Conservation (phyloP, 2,113 vertebrate genomes). For the Theristicus caerulescens region DNA sequence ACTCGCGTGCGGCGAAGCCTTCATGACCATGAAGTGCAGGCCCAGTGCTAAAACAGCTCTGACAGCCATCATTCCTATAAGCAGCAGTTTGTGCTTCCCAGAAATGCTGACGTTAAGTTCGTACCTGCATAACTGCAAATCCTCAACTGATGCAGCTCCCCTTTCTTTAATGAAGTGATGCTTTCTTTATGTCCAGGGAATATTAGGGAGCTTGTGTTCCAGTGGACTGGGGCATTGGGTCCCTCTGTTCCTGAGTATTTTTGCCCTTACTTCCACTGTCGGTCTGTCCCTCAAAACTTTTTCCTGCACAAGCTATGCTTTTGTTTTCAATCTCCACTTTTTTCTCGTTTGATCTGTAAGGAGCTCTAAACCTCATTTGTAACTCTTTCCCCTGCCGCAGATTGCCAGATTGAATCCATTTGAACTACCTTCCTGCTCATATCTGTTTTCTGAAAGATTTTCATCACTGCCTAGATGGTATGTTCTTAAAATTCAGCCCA, state of each 20-base stretch:
- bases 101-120: fast-evolving
- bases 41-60: background rate
- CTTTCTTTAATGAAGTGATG: background rate
- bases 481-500: conserved; percentile 34
- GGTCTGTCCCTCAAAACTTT: background rate
- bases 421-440: conserved; percentile 18
- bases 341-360: background rate
- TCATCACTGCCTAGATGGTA: background rate
- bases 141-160: background rate
- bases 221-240: too few species aligned
- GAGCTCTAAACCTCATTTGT: background rate
- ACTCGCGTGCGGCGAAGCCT: background rate
- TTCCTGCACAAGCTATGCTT: background rate
- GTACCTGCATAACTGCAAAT: background rate
- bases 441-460: conserved; percentile 38
- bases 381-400: background rate
- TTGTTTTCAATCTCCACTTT: background rate
- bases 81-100: background rate
- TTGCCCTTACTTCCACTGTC: background rate
- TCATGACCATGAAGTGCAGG: background rate
- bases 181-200: background rate
- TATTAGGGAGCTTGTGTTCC: background rate
- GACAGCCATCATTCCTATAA: background rate
- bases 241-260: background rate
- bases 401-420: conserved; percentile 35